A percentile compares a stretch with the other conserved stretches of the same genome.
These are phyloP conservation scores for Phthorimaea operculella DNA, from an alignment of 1,140 invertebrate species.

Conservation along the genomic window DNA sequence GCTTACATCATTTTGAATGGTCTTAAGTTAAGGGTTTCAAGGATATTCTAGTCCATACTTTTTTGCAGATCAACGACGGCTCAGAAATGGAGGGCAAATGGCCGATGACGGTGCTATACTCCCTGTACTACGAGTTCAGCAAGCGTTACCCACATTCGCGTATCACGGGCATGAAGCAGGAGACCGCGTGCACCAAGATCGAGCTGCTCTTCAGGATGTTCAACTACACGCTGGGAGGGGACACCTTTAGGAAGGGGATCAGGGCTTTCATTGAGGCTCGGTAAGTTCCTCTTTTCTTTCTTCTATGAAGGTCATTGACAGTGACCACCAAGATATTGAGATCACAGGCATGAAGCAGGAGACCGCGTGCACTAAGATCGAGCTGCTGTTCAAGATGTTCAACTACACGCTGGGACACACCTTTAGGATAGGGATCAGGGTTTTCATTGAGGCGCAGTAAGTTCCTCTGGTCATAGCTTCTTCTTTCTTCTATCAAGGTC, in stretches of 20 bases:
- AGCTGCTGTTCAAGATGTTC: too few species aligned
- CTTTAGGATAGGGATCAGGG: too few species aligned
- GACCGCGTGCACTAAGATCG: slow-evolving; percentile 75
- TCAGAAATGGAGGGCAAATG: slow-evolving; percentile 78
- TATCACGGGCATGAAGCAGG: slow-evolving; percentile 78
- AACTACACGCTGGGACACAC: too few species aligned
- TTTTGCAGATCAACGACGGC: slow-evolving; percentile 71
- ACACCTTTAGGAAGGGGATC: slow-evolving; percentile 81
- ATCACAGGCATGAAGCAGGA: slow-evolving; percentile 79
- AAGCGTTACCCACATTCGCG: slow-evolving; percentile 78
- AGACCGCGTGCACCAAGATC: slow-evolving; percentile 77
- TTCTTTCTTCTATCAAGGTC: too few species aligned
- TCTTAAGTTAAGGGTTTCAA: too few species aligned
- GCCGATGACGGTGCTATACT: slow-evolving; percentile 80
- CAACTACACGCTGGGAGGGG: slow-evolving; percentile 83
- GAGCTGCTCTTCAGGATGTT: slow-evolving; percentile 94
- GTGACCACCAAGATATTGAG: too few species aligned
- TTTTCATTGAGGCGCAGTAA: too few species aligned
- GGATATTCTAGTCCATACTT: too few species aligned
- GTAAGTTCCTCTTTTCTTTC: slow-evolving; percentile 36
- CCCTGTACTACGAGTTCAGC: slow-evolving; percentile 80
- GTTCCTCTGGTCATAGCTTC: too few species aligned
- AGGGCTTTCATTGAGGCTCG: slow-evolving; percentile 75
- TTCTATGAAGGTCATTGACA: too few species aligned
- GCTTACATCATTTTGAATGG: too few species aligned